phyloP scores from a whole-genome alignment of 2,113 vertebrate species.

The Vireo altiloquus region DNA sequence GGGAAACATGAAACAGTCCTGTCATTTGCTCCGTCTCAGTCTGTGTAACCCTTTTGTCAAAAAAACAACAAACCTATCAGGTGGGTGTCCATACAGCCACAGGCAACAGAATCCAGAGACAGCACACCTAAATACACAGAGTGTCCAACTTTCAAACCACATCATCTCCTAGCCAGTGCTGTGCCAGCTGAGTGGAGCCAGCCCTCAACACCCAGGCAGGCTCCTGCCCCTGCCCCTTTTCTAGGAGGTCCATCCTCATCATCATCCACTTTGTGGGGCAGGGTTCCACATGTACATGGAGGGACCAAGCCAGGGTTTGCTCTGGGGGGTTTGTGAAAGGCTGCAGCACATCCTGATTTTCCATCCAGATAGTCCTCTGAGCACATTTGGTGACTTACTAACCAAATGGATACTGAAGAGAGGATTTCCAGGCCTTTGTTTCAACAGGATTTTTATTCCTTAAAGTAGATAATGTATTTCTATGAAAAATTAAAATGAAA shows the following conservation, averaged over 20 bases:
- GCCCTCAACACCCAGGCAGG: accelerated
- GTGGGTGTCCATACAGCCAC: background rate
- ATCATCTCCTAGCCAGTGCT: background rate
- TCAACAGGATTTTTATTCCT: background rate
- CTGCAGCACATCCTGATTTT: accelerated
- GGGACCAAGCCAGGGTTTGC: background rate
- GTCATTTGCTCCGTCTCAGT: background rate
- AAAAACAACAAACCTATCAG: background rate
- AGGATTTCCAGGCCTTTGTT: background rate
- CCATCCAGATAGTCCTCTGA: background rate
- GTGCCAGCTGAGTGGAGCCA: background rate
- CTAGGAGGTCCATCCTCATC: background rate
- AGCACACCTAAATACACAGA: accelerated
- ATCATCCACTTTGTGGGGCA: background rate
- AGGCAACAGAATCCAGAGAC: background rate
- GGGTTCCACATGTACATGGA: accelerated
- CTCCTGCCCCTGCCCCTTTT: background rate
- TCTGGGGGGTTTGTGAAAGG: accelerated
- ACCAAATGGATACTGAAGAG: background rate
- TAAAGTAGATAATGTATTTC: background rate
- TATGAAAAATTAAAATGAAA: background rate
- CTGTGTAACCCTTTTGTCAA: background rate
- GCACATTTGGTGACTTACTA: accelerated
- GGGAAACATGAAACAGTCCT: background rate
- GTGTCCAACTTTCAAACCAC: background rate